These are phyloP conservation scores for Dromaius novaehollandiae DNA, from an alignment of 2,113 vertebrate species.

Conservation along the genomic window DNA sequence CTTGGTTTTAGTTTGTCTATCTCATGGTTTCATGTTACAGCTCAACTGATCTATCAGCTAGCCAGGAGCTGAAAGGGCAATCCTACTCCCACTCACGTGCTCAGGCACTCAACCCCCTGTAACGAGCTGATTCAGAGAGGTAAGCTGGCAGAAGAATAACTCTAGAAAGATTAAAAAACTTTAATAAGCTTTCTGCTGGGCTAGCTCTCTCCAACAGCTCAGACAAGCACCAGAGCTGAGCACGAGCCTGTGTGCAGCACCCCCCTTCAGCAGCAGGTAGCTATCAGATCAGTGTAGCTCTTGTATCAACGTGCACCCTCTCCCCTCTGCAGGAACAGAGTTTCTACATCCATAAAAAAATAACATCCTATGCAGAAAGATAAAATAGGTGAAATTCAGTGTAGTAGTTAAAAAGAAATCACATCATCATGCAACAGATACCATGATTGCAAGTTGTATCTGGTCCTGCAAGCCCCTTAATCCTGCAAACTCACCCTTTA, in stretches of 20 bases:
- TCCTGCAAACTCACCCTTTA: background rate
- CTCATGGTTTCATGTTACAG: constrained; percentile 55
- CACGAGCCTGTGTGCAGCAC: rapidly evolving
- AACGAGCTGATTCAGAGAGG: background rate
- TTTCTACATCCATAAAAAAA: background rate
- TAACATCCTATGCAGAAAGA: background rate
- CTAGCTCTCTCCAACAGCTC: background rate
- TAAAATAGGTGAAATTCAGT: background rate
- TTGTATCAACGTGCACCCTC: background rate
- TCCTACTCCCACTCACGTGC: background rate
- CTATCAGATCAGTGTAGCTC: rapidly evolving
- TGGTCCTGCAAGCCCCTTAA: background rate
- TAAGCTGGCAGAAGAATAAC: background rate
- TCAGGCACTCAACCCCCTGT: background rate
- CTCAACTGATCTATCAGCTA: constrained; percentile 12
- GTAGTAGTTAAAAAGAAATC: background rate
- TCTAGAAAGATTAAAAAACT: background rate
- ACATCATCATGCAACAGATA: background rate
- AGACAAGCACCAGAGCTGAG: background rate
- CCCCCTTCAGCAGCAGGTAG: background rate
- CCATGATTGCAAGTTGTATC: background rate
- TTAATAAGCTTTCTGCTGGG: background rate
- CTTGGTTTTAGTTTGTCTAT: constrained; percentile 35
- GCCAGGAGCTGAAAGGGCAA: constrained; percentile 51
- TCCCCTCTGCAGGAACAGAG: background rate